These are phyloP conservation scores for Penaeus chinensis DNA, from an alignment of 1,140 invertebrate species.

Conservation along the genomic window DNA sequence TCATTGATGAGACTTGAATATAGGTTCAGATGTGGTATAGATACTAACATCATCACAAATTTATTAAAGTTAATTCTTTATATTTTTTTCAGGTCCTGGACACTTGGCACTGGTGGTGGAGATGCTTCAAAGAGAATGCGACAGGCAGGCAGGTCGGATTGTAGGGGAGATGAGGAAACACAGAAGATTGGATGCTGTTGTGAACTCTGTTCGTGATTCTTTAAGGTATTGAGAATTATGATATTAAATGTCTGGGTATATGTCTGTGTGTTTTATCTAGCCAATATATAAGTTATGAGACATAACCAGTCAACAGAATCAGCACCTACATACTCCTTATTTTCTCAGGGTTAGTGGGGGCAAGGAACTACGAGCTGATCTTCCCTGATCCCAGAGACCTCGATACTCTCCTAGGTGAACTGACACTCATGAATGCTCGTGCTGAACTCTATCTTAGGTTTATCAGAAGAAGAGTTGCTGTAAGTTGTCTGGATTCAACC, in stretches of 20 bases:
- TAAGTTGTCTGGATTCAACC: conserved; percentile 68
- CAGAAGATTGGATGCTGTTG: conserved; percentile 78
- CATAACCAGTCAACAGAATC: conserved; percentile 13
- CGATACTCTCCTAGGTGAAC: conserved; percentile 89
- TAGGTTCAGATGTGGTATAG: too few species aligned
- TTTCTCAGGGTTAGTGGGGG: conserved; percentile 19
- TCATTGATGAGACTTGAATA: too few species aligned
- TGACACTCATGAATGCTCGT: conserved; percentile 90
- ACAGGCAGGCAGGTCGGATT: conserved; percentile 79
- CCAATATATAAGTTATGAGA: neutral
- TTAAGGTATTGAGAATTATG: conserved; percentile 47
- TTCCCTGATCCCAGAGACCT: conserved; percentile 84
- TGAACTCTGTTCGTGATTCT: conserved; percentile 66
- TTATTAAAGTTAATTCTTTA: neutral
- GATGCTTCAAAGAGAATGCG: conserved; percentile 86
- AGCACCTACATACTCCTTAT: neutral
- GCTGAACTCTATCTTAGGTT: conserved; percentile 93
- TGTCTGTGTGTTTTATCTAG: too few species aligned
- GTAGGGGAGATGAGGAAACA: conserved; percentile 83
- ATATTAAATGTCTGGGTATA: too few species aligned
- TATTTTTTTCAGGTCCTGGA: conserved; percentile 74
- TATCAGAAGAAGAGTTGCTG: conserved; percentile 81
- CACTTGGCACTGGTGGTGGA: conserved; percentile 74
- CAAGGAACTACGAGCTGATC: conserved; percentile 65
- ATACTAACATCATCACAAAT: too few species aligned